Evolutionary conservation across 2,797 vertebrate genomes (phyloP), one percentile per base, ranked within the genome.

Genomic region (Natrix natrix): DNA sequence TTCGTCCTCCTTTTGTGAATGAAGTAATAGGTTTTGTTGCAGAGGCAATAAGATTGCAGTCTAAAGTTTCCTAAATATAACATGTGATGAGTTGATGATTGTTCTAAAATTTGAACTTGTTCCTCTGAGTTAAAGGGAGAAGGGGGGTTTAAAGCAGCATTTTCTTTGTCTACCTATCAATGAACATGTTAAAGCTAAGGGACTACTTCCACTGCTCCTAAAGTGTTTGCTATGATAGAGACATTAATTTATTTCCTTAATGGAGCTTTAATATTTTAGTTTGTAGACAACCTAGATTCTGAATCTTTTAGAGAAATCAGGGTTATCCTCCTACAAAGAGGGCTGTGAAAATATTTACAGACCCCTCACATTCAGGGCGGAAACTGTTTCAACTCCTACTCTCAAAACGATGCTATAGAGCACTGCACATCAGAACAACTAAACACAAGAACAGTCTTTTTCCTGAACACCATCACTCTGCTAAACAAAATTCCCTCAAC

Each of bases 301-400:
- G 60, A 89, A 92, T 90, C 59, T 63, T 12, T 92, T 28, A 52
- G 63, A 89, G 32, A 92, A 86, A 90, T 26, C 32, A 60, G 60
- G 52, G 87, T 92, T 90, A 63, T 28, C n/a, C 69, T 60, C 2
- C 0, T 74, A 93, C 22, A 88, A 95, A 66, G 48, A 52, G 5
- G 4, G 48, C 48, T 52, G 48, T 52, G 48, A 52, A 52, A 52
- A 52, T 52, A 52, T 52, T 52, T 52, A 52, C 4, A 52, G 48
- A 52, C 48, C 6, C 48, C 6, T 52, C 48, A 52, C 48, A 52
- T 52, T 52, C 48, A 4, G 5, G 48, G 5, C 6, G 6, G 4
- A 52, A 52, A 52, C 48, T 6, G 48, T 52, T 52, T 52, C 48
- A 52, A 52, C 48, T 52, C 48, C 48, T 52, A 52, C 6, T 52